These are phyloP conservation scores for Bombus terrestris DNA, from an alignment of 1,140 invertebrate species.

Conservation along the genomic window DNA sequence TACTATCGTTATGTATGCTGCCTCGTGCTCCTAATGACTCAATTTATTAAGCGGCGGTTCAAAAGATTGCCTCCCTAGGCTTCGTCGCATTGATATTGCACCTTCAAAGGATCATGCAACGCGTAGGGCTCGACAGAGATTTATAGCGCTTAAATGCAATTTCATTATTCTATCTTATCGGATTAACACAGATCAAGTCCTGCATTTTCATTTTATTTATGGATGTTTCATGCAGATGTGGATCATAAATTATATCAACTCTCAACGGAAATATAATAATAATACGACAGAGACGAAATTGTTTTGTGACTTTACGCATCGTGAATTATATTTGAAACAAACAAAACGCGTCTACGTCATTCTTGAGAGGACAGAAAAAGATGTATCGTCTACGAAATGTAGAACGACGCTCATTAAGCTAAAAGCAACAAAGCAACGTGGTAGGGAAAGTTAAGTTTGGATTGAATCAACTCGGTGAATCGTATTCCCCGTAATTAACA, in stretches of 20 bases:
- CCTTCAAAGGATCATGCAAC: constrained; percentile 30
- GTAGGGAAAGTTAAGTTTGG: constrained; percentile 11
- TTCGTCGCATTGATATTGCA: constrained; percentile 45
- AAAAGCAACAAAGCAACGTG: background rate
- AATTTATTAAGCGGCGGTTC: constrained; percentile 60
- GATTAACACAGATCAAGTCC: constrained; percentile 28
- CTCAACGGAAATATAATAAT: background rate
- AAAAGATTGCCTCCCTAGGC: constrained; percentile 36
- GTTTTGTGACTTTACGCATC: background rate
- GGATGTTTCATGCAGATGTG: background rate
- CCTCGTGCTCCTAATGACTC: constrained; percentile 42
- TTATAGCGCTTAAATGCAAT: constrained; percentile 25
- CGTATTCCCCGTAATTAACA: constrained; percentile 37
- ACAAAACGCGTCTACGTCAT: background rate
- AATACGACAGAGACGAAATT: constrained; percentile 7
- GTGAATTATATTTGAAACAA: background rate
- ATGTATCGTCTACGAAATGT: background rate
- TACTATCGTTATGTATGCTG: constrained; percentile 38
- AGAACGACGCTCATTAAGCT: no score
- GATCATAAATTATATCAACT: constrained; percentile 22
- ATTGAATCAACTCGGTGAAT: constrained; percentile 31
- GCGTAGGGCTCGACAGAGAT: constrained; percentile 23
- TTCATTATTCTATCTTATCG: constrained; percentile 50
- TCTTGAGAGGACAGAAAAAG: background rate
- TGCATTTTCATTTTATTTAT: background rate